These are phyloP conservation scores for Scarus forsteni DNA, from an alignment of 2,797 vertebrate species.

Conservation along the genomic window DNA sequence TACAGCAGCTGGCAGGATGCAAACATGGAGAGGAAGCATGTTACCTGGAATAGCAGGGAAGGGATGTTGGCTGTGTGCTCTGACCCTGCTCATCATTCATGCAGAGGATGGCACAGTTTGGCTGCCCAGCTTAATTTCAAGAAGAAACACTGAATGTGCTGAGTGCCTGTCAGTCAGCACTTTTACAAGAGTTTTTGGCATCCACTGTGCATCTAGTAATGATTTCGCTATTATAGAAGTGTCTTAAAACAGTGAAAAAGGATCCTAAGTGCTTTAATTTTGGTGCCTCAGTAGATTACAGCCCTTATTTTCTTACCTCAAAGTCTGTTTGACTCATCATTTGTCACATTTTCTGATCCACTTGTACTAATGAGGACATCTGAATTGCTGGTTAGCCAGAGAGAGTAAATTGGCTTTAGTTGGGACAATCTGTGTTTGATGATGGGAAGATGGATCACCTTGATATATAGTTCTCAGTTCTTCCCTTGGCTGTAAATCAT, in stretches of 20 bases:
- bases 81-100: slow-evolving; percentile 27
- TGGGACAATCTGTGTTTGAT: slow-evolving; percentile 6
- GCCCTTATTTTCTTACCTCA: slow-evolving; percentile 5
- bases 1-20: slow-evolving; percentile 19
- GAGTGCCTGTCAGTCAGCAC: slow-evolving; percentile 48
- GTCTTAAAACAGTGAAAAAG: slow-evolving; percentile 19
- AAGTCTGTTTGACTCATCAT: slow-evolving; percentile 19
- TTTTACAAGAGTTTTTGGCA: slow-evolving; percentile 38
- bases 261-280: slow-evolving; percentile 23
- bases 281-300: not conserved
- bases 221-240: slow-evolving; percentile 23
- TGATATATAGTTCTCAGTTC: slow-evolving; percentile 4
- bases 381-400: slow-evolving; percentile 4
- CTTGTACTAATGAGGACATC: slow-evolving; percentile 6
- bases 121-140: slow-evolving; percentile 5
- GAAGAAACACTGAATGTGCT: slow-evolving; percentile 42
- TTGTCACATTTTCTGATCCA: not conserved
- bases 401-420: not conserved
- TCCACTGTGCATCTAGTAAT: slow-evolving; percentile 12
- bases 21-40: slow-evolving; percentile 16
- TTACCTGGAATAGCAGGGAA: slow-evolving; percentile 27
- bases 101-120: slow-evolving; percentile 20
- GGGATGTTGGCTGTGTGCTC: slow-evolving; percentile 10
- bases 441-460: slow-evolving; percentile 6
- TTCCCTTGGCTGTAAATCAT: slow-evolving; percentile 15